Evolutionary conservation across 2,888 invertebrate genomes (phyloP), one percentile per base, ranked within the genome.

Genomic region (Schrankia costaestrigalis): DNA sequence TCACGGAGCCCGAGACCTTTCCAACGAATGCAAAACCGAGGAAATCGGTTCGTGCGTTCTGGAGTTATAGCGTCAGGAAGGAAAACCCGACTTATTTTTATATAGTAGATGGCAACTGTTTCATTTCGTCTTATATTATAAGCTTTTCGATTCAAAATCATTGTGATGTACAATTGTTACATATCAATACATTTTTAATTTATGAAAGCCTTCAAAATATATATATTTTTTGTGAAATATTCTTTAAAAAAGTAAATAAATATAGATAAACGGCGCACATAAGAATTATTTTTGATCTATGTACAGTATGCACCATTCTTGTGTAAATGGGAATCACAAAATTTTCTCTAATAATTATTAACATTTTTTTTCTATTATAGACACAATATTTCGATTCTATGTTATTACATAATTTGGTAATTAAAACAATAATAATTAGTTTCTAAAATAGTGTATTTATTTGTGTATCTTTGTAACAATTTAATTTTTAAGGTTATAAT

Each of bases 111-210:
- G n/a, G 17, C 24, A 27, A 41, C 23, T 51, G 31, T 5, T 19
- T 36, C 24, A 32, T 37, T 29, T 4, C 15, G 29, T 17, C 27
- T 24, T 46, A 37, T 32, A 26, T 48, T 18, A 21, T 40, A 54
- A 33, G 46, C 37, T 51, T 41, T 42, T 48, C 30, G 43, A 51
- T 54, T 54, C 36, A 36, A 39, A 54, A 44, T 43, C 52, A 66
- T 71, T 78, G 65, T 77, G 66, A 78, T 75, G 73, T 76, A 72
- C 71, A 73, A 63, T 73, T 67, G 57, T 66, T 51, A 83, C 85
- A 85, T 84, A 85, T 85, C 84, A 84, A 69, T 46, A 50, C 52
- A 54, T 49, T 59, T 63, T 70, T 63, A 39, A 18, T 52, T 70
- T 73, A 64, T 44, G 47, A 55, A 64, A 57, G 55, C 58, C 65